Conservation (phyloP, 2,113 vertebrate species). For the Ivindomyrus marchei region DNA sequence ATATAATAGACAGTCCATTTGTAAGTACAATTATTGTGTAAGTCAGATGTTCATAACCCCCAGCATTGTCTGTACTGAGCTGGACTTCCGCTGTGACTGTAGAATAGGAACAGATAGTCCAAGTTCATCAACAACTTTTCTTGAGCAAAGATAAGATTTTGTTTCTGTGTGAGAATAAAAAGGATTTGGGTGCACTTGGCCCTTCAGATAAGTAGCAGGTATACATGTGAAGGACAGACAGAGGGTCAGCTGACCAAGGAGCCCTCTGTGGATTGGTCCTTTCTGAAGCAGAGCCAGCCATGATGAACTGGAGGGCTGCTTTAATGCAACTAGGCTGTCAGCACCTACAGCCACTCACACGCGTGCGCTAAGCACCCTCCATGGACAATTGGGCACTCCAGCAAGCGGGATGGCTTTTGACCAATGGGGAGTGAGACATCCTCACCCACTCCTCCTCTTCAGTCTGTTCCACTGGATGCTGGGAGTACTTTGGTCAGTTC, state of each 20-base stretch:
- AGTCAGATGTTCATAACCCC: neutral
- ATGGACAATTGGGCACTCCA: neutral
- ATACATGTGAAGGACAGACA: neutral
- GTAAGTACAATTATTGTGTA: neutral
- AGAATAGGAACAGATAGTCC: neutral
- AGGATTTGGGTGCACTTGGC: neutral
- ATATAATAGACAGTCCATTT: neutral
- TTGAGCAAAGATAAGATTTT: neutral
- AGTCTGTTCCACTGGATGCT: neutral
- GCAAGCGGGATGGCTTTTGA: neutral
- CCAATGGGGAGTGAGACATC: neutral
- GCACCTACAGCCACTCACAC: neutral
- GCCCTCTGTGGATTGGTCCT: neutral
- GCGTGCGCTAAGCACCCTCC: neutral
- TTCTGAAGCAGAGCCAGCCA: constrained; percentile 29
- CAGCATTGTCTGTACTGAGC: neutral
- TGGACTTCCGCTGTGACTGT: neutral
- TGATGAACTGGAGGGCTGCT: constrained; percentile 43
- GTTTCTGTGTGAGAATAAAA: neutral
- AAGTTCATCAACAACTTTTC: neutral
- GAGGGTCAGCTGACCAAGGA: neutral
- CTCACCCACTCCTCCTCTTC: neutral
- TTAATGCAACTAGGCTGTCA: constrained; percentile 42
- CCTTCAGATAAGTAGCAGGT: neutral
- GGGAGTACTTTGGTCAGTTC: neutral